phyloP scores from a whole-genome alignment of 2,888 invertebrate species.

The Drosophila paucipuncta region DNA sequence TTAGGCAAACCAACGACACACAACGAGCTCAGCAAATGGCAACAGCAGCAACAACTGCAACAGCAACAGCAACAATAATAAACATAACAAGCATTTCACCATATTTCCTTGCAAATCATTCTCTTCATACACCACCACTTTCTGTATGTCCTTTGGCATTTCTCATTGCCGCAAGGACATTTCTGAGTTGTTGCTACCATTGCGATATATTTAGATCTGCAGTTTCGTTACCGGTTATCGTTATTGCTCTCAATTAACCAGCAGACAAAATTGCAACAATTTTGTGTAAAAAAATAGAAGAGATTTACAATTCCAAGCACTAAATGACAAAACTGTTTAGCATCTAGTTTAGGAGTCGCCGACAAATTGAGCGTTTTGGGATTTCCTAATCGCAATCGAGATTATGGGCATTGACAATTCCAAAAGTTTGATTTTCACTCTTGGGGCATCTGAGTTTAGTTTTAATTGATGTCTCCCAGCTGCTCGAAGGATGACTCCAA shows the following conservation, averaged over 20 bases:
- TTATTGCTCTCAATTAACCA: slow-evolving; percentile 72
- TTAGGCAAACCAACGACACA: slow-evolving; percentile 53
- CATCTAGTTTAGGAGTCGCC: slow-evolving; percentile 17
- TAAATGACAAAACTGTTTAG: slow-evolving; percentile 32
- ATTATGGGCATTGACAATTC: slow-evolving; percentile 7
- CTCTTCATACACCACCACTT: not conserved
- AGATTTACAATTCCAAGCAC: slow-evolving; percentile 40
- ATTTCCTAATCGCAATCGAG: slow-evolving; percentile 1
- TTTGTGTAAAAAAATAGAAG: not conserved
- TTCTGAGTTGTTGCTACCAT: slow-evolving; percentile 22
- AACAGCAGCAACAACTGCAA: slow-evolving; percentile 17
- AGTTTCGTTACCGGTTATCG: slow-evolving; percentile 45
- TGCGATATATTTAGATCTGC: slow-evolving; percentile 52
- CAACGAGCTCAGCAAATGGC: slow-evolving; percentile 38
- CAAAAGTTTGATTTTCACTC: not conserved
- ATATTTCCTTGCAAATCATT: slow-evolving; percentile 64
- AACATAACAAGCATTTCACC: slow-evolving; percentile 56
- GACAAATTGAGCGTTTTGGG: slow-evolving; percentile 30
- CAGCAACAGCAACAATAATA: slow-evolving; percentile 29
- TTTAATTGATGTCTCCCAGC: slow-evolving; percentile 1
- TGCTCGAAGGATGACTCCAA: slow-evolving; percentile 2
- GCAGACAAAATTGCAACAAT: slow-evolving; percentile 3
- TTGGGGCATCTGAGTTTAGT: not conserved
- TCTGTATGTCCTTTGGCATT: slow-evolving; percentile 5
- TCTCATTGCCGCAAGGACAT: slow-evolving; percentile 28